Evolutionary conservation across 2,888 invertebrate species (phyloP), one percentile per base, ranked within the genome.

Genomic region (Pantelozetes paolii): DNA sequence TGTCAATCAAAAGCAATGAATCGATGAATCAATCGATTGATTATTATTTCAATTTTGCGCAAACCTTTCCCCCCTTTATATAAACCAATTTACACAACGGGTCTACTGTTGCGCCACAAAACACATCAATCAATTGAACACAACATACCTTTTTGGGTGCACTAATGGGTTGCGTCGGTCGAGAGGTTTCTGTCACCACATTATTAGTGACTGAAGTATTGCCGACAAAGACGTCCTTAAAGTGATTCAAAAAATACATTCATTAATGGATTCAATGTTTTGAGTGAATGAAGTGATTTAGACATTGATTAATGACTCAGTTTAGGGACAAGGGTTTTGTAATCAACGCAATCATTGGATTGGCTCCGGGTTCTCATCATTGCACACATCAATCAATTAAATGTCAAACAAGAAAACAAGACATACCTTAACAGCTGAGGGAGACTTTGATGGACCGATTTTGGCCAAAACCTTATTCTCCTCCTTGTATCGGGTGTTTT

Each of bases 401-500:
- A 54, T 9, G 1, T 6, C 3, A 50, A 8, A 30, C 6, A 8
- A 30, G 8, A 18, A 9, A 2, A 30, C 8, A 59, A 30, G 8
- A 18, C 30, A 67, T 67, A 67, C 67, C 42, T 67, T 67, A 15
- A 36, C 36, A 18, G 42, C 67, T 23, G 67, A 20, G 5, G 67
- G 67, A 20, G 67, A 67, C 67, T 67, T 67, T 11, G 67, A 2
- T 1, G 67, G 67, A 18, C 8, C 40, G 40, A 80, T 74, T 85
- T 84, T 2, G 82, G 78, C 76, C 75, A 78, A 40, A 74, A 76
- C 71, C 45, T 78, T 77, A 74, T 79, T 78, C 74, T 80, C 88
- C 77, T 89, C 87, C 81, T 92, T 92, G 81, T 90, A 92, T 82
- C 93, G 93, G 1, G 92, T 93, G 81, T 94, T 94, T 81, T 94